A percentile compares a stretch with the other conserved stretches of the same genome.
These are phyloP conservation scores for Petrocephalus microphthalmus DNA, from an alignment of 2,113 vertebrate species.

Conservation along the genomic window DNA sequence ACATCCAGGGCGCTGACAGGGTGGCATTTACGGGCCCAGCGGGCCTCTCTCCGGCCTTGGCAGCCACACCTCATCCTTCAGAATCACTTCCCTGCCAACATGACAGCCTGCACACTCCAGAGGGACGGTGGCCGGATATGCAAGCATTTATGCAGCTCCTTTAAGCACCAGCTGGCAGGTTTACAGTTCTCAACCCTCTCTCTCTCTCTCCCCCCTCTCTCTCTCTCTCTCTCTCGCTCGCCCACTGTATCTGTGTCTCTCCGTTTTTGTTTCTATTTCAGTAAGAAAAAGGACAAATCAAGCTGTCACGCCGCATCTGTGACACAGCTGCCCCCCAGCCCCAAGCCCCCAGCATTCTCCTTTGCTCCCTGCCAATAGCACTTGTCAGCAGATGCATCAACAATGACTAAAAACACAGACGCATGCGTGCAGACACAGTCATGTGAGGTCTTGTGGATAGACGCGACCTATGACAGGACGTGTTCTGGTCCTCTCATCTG, in stretches of 20 bases:
- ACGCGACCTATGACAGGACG: not conserved
- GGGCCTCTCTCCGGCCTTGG: conserved; percentile 31
- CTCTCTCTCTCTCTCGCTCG: conserved; percentile 14
- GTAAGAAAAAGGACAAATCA: conserved; percentile 21
- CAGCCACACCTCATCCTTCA: not conserved
- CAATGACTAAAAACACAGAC: conserved; percentile 7
- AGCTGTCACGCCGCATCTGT: not conserved
- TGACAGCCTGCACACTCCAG: conserved; percentile 40
- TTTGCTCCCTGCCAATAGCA: not conserved
- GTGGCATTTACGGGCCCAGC: conserved; percentile 27
- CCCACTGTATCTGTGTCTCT: not conserved
- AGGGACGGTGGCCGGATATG: conserved; percentile 30
- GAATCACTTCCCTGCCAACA: conserved; percentile 31
- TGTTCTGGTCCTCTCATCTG: not conserved
- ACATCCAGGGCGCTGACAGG: conserved; percentile 29
- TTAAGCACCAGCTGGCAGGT: conserved; percentile 54
- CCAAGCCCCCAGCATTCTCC: not conserved
- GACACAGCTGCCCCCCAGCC: not conserved
- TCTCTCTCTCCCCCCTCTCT: conserved; percentile 31
- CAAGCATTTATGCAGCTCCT: conserved; percentile 29
- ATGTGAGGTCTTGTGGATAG: not conserved
- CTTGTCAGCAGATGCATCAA: not conserved
- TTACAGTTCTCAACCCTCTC: conserved; percentile 30
- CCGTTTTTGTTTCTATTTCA: not conserved
- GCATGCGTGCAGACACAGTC: conserved; percentile 18